phyloP scores from a whole-genome alignment of 2,797 vertebrate genomes.

The Spizella passerina region DNA sequence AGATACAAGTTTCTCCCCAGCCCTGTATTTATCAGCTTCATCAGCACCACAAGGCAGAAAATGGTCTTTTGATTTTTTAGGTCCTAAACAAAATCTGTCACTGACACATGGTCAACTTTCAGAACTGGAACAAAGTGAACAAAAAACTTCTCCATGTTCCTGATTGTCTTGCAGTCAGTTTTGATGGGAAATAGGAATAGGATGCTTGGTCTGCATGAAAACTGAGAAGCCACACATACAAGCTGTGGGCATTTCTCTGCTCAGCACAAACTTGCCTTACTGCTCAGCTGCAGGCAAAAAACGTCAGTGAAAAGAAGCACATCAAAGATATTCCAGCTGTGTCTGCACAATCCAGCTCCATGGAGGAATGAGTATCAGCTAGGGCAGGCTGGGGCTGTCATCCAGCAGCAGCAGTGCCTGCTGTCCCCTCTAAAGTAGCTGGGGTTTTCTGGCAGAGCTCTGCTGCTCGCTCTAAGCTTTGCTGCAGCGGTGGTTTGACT shows the following conservation, averaged over 20 bases:
- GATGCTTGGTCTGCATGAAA: not conserved
- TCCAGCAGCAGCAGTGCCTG: rapidly evolving
- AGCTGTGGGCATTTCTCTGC: not conserved
- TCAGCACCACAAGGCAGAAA: not conserved
- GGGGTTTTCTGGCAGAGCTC: not conserved
- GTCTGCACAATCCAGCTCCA: not conserved
- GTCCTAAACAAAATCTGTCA: not conserved
- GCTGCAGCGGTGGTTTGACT: not conserved
- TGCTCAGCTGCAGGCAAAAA: not conserved
- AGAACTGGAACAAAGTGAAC: not conserved
- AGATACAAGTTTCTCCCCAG: not conserved
- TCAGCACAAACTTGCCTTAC: not conserved
- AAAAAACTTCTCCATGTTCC: not conserved
- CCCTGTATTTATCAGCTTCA: not conserved
- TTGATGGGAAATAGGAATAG: not conserved
- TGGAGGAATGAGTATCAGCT: rapidly evolving
- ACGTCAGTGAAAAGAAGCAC: not conserved
- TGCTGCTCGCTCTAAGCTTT: not conserved
- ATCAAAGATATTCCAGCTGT: not conserved
- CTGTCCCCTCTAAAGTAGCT: not conserved
- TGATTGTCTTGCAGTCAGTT: not conserved
- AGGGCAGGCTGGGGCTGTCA: not conserved
- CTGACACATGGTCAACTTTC: not conserved
- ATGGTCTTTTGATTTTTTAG: not conserved
- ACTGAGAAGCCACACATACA: not conserved